Conservation (phyloP, 2,888 invertebrate genomes). For the Malthinus flaveolus region DNA sequence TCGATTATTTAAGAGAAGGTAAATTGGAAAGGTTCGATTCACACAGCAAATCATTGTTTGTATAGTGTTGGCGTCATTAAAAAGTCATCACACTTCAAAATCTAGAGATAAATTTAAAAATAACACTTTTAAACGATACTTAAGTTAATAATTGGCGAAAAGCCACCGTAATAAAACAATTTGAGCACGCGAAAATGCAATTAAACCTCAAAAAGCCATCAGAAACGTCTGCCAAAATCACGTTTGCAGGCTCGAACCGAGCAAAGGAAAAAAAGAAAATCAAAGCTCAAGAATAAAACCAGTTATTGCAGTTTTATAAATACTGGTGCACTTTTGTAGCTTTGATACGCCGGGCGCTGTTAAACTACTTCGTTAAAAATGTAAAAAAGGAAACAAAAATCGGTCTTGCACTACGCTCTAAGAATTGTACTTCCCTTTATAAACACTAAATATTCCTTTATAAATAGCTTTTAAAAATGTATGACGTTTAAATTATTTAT, state of each 20-base stretch:
- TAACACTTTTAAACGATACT: conserved; percentile 31
- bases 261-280: conserved; percentile 29
- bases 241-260: conserved; percentile 30
- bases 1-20: too few relatives aligned
- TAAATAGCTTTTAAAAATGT: conserved; percentile 25
- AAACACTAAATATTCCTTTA: conserved; percentile 22
- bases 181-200: conserved; percentile 44
- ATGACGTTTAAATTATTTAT: conserved; percentile 24
- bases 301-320: conserved; percentile 43
- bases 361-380: conserved; percentile 38
- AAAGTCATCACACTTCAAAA: conserved; percentile 31
- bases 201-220: conserved; percentile 48
- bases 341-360: conserved; percentile 31
- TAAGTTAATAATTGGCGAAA: conserved; percentile 32
- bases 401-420: conserved; percentile 13
- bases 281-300: conserved; percentile 37
- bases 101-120: conserved; percentile 29
- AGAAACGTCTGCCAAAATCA: conserved; percentile 46
- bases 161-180: conserved; percentile 35
- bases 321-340: conserved; percentile 28
- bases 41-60: conserved; percentile 13
- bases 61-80: conserved; percentile 25
- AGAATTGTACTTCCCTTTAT: conserved; percentile 22
- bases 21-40: conserved; percentile 3
- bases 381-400: conserved; percentile 26